Evolutionary conservation across 2,113 vertebrate genomes (phyloP), one percentile per base, ranked within the genome.

Genomic region (Sapajus apella): DNA sequence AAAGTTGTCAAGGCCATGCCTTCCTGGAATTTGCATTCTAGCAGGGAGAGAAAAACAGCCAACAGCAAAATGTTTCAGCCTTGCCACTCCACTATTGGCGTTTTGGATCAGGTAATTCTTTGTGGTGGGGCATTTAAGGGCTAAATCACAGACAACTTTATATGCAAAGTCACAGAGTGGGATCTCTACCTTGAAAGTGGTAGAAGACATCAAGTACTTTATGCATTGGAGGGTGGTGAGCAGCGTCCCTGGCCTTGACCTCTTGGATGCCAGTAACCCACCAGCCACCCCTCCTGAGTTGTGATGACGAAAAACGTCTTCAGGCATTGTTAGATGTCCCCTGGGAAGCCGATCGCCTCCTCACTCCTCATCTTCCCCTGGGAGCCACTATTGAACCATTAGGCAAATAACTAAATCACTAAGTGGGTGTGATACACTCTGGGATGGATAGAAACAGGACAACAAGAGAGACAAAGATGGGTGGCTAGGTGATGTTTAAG

Each of bases 61-160:
- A 8, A 37, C 5, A 37, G 68, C 40, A 21, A 30, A 0, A 37
- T 17, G 18, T 7, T 2, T n/a, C 55, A 55, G 0, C 10, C 55
- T n/a, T 5, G 11, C 76, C 50, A 7, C 37, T 12, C 76, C 50
- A 9, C 27, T 12, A 6, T 0, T 10, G 66, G 37, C 23, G 1
- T 2, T 45, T 50, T n/a, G 77, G 37, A 23, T 12, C 3, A 17
- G 52, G 30, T 27, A 55, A 5, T 35, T 80, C 52, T 37, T 11
- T 27, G 50, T 9, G 1, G n/a, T 2, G 17, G 32, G 61, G 30
- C 61, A 32, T 64, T 64, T 32, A 64, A 30, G 61, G 27, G 27
- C 61, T 64, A 64, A 64, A 64, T 32, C 61, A 14, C 61, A 32
- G 61, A 30, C 27, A 64, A 64, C 27, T 64, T 64, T 14, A 64